Conservation (phyloP, 2,797 vertebrate species). For the Rhinatrema bivittatum region DNA sequence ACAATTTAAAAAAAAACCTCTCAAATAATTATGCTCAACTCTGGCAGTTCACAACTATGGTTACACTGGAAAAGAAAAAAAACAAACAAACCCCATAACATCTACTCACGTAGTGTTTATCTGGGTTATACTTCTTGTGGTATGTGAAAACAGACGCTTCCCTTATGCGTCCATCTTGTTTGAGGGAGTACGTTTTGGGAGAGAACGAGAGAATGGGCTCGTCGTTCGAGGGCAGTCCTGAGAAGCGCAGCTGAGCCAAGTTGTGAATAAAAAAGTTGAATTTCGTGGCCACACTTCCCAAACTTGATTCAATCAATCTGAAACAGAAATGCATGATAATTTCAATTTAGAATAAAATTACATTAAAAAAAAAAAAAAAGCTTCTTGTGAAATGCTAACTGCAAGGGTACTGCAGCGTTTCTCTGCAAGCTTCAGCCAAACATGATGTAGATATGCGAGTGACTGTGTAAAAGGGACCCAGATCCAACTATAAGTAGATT, state of each 20-base stretch:
- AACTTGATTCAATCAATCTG: constrained; percentile 92
- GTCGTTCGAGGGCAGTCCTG: constrained; percentile 85
- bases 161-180: constrained; percentile 84
- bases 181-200: constrained; percentile 85
- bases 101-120: constrained; percentile 89
- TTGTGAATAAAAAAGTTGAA: constrained; percentile 99
- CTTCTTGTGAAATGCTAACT: too few relatives aligned
- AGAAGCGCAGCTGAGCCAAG: constrained; percentile 90
- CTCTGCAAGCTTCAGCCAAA: neutral
- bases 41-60: too few relatives aligned
- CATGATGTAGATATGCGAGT: too few relatives aligned
- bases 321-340: neutral
- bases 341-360: neutral
- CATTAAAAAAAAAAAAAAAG: rapidly evolving
- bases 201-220: constrained; percentile 93
- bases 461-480: too few relatives aligned
- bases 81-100: too few relatives aligned
- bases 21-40: too few relatives aligned
- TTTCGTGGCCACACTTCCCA: constrained; percentile 94
- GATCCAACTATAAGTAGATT: too few relatives aligned
- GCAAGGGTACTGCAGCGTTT: too few relatives aligned
- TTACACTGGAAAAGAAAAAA: too few relatives aligned
- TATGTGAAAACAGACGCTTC: constrained; percentile 90
- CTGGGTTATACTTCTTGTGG: constrained; percentile 96
- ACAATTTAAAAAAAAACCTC: too few relatives aligned